Base-by-base conservation (phyloP, 92 coral and sea anemone species). In the Palythoa caribaeorum region DNA sequence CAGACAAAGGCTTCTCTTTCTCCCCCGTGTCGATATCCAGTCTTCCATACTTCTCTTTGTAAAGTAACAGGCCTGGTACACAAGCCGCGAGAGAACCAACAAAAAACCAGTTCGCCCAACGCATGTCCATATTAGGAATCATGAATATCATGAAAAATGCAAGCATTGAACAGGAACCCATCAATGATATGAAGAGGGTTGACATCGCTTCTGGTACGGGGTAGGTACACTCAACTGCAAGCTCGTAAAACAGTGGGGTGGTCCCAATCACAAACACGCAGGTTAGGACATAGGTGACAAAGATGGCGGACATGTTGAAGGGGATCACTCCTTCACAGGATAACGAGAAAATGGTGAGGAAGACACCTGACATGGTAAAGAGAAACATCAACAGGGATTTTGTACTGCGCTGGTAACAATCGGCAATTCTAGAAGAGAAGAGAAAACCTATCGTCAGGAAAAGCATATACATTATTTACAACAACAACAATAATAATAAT, bases 51-150 rank as follows among this genome's bases (percentile, higher is more conserved):
- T 80, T 89, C 38, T 83, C 90, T 80, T 88, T 83, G 89, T 86
- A 91, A 76, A 86, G 12, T 5, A 89, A 40, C 87, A 93, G 52
- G 37, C 90, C 94, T 12, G 91, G 78, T 1, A 74, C 78, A 77
- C 92, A 86, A 20, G 72, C 69, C 14, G 89, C 90, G 9, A 59
- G 51, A 9, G 80, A 84, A 12, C 71, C 78, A 2, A 83, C 90
- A 3, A 83, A 77, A 36, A 92, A 89, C 96, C 96, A 93, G 84
- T 93, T 93, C 89, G 89, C 91, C 94, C 96, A 91, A 0, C 84
- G 73, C 2, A 83, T 66, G 15, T 89, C 83, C 54, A 90, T 78
- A 44, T 85, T 62, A 15, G 94, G 96, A 50, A 91, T 50, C 92
- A 93, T 91, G 10, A 93, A 93, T 1, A 92, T 73, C 2, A 89